These are phyloP conservation scores for Drosophila anomalata DNA, from an alignment of 2,888 invertebrate species.

Conservation along the genomic window DNA sequence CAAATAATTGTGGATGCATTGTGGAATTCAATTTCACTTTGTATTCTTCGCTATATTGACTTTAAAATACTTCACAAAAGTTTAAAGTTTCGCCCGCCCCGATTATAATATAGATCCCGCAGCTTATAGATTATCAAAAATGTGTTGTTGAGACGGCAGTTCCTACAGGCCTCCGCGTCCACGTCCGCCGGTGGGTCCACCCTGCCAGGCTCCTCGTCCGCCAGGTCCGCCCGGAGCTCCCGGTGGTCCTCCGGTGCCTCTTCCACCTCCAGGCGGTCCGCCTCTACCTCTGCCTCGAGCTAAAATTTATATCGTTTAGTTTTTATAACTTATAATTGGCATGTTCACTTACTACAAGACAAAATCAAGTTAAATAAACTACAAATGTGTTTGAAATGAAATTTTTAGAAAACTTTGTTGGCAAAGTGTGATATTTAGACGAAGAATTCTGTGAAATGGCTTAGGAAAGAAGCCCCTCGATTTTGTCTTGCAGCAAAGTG, in stretches of 20 bases:
- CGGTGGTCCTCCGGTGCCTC: conserved; percentile 85
- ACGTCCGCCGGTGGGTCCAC: conserved; percentile 86
- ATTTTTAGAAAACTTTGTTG: background rate
- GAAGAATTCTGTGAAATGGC: background rate
- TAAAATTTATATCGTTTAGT: conserved; percentile 16
- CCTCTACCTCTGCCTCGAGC: conserved; percentile 71
- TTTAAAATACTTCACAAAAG: conserved; percentile 40
- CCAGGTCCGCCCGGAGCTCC: conserved; percentile 84
- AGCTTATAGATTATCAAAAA: conserved; percentile 56
- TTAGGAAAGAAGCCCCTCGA: background rate
- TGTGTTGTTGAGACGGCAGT: conserved; percentile 10
- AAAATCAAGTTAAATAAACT: background rate
- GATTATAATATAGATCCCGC: conserved; percentile 59
- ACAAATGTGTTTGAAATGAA: background rate
- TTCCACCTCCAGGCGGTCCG: conserved; percentile 83
- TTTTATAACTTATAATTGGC: background rate
- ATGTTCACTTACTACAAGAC: conserved; percentile 5
- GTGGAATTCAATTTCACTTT: conserved; percentile 48
- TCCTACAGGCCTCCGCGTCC: conserved; percentile 83
- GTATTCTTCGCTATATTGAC: conserved; percentile 25
- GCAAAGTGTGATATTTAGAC: background rate
- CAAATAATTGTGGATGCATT: conserved; percentile 9
- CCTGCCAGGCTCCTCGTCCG: conserved; percentile 88
- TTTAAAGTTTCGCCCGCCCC: conserved; percentile 64
- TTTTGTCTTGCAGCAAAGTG: background rate